Base-by-base conservation (phyloP, 2,888 invertebrate genomes). In the Drosophila incognita region DNA sequence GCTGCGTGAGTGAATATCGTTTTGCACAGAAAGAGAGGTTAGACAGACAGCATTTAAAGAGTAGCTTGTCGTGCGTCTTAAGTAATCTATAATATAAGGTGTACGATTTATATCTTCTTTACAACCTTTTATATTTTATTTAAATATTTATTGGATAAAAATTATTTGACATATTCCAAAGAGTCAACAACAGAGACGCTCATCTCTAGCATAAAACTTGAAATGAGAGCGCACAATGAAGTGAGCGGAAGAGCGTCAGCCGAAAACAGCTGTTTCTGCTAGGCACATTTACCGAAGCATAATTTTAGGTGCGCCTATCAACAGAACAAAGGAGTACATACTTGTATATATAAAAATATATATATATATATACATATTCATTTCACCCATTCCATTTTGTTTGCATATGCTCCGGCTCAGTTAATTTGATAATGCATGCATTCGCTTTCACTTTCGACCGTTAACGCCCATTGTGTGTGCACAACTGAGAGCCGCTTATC, bases 381-480 rank as follows among this genome's bases (percentile, higher is more conserved):
- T 11, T 42, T 42, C n/a, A n/a, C 11, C 35, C 52, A 4, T 31
- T n/a, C 40, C 61, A 52, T n/a, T 59, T 48, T 35, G 35, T 29
- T 46, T 24, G 31, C 64, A 49, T n/a, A 13, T 48, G 29, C 31
- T 27, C 31, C 48, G 33, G 46, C 52, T 52, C 60, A 56, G 49
- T 69, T 69, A 67, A 74, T 57, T 36, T 57, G 56, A 61, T 69
- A 69, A 75, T 52, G 56, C 53, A 59, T 49, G 36, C 54, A 69
- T 62, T 74, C 59, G 62, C 66, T 76, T 84, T 33, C 65, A 63
- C 66, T 72, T 61, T 69, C 56, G 11, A 49, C 21, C 69, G 49
- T 73, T 76, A 69, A 85, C 66, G 46, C 61, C 65, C 66, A 77
- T 87, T 83, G 88, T 83, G 69, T 64, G 65, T 33, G 27, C 33